A percentile compares a stretch with the other conserved stretches of the same genome.
Evolutionary conservation across 2,888 invertebrate genomes (phyloP).

Genomic region (Boloria euphrosyne): DNA sequence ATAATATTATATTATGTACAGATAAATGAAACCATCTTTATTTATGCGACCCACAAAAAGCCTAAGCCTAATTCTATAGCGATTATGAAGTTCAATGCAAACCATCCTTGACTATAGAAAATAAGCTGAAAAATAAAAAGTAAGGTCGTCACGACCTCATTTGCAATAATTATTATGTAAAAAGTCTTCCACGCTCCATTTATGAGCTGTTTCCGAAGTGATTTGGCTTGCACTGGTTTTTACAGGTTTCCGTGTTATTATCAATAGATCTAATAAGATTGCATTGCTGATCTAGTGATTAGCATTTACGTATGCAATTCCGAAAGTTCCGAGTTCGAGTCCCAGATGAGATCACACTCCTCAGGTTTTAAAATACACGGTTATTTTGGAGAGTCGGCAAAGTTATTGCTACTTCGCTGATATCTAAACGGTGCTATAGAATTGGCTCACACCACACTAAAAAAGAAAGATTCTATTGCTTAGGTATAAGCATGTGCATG

Average conservation of each 20-base stretch:
- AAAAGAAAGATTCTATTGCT: no score
- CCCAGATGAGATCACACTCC: no score
- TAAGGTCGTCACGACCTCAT: constrained; percentile 58
- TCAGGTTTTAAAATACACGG: no score
- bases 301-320: no score
- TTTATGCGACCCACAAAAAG: constrained; percentile 1
- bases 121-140: constrained; percentile 53
- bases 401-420: no score
- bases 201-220: constrained; percentile 36
- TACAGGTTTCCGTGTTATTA: constrained; percentile 21
- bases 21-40: no score
- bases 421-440: no score
- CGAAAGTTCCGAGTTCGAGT: no score
- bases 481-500: no score
- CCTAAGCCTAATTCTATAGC: constrained; percentile 29
- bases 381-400: no score
- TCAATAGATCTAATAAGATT: not conserved
- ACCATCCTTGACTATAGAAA: constrained; percentile 56
- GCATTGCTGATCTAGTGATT: not conserved
- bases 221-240: constrained; percentile 19
- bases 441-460: no score
- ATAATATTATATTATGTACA: no score
- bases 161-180: constrained; percentile 52
- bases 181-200: constrained; percentile 52
- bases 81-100: constrained; percentile 32